Evolutionary conservation across 2,888 invertebrate genomes (phyloP).

Genomic region (Apamea sordens): DNA sequence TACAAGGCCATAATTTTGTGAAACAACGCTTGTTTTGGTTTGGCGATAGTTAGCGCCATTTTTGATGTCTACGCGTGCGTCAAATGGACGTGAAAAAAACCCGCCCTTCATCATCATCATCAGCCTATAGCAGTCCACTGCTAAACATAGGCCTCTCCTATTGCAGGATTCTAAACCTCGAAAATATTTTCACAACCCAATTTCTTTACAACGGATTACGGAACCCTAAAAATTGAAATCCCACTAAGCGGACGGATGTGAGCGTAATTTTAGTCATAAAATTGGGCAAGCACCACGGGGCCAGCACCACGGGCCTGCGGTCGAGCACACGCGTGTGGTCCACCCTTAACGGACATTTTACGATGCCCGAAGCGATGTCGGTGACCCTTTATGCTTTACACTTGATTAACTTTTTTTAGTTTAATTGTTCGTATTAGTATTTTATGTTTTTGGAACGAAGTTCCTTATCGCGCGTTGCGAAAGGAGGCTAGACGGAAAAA

Average conservation of each 20-base stretch:
- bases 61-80: too few species aligned
- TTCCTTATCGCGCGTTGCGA: too few species aligned
- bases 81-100: too few species aligned
- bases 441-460: too few species aligned
- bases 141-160: too few species aligned
- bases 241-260: constrained; percentile 70
- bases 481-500: too few species aligned
- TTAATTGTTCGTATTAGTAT: constrained; percentile 51
- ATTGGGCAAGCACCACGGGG: constrained; percentile 48
- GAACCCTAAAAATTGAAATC: constrained; percentile 69
- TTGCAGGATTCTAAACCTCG: background rate
- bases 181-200: constrained; percentile 2
- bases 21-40: too few species aligned
- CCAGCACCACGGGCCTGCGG: constrained; percentile 50
- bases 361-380: constrained; percentile 45
- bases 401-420: constrained; percentile 57
- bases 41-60: too few species aligned
- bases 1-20: too few species aligned
- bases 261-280: constrained; percentile 72
- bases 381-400: constrained; percentile 55
- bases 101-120: too few species aligned
- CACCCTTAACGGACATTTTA: constrained; percentile 62
- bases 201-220: background rate
- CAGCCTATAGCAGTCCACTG: too few species aligned
- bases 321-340: constrained; percentile 63